Evolutionary conservation across 2,888 invertebrate genomes (phyloP).

Genomic region (Conomelus anceps): DNA sequence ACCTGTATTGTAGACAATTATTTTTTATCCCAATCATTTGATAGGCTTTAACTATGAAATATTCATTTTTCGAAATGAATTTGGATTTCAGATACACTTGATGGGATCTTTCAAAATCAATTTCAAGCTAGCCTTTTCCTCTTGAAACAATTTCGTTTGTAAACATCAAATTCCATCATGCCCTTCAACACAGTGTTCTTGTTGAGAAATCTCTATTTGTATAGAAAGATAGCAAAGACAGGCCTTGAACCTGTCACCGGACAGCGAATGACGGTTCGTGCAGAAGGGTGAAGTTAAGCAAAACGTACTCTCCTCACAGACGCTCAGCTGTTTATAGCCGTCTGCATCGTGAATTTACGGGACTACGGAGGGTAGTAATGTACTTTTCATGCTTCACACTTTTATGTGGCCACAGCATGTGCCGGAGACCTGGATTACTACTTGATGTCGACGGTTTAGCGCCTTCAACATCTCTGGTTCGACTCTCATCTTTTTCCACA

Average conservation of each 20-base stretch:
- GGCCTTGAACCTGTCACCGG: neutral
- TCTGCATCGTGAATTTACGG: conserved; percentile 5
- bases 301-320: neutral
- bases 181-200: too few species aligned
- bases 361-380: conserved; percentile 6
- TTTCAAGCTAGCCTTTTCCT: too few species aligned
- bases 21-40: too few species aligned
- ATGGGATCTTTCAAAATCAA: too few species aligned
- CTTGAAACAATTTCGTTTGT: too few species aligned
- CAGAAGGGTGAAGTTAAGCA: neutral
- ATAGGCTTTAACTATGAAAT: too few species aligned
- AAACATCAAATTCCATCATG: too few species aligned
- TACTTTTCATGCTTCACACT: conserved; percentile 1
- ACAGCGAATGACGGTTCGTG: neutral
- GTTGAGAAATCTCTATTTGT: too few species aligned
- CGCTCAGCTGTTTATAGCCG: conserved; percentile 1
- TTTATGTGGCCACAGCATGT: neutral
- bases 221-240: too few species aligned
- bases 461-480: neutral
- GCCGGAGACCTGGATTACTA: conserved; percentile 7
- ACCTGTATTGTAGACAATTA: too few species aligned
- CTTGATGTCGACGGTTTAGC: neutral
- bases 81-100: too few species aligned
- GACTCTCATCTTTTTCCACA: neutral
- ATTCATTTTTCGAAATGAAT: too few species aligned